Conservation (phyloP, 1,140 invertebrate species). For the Lasaia peninsularis region DNA sequence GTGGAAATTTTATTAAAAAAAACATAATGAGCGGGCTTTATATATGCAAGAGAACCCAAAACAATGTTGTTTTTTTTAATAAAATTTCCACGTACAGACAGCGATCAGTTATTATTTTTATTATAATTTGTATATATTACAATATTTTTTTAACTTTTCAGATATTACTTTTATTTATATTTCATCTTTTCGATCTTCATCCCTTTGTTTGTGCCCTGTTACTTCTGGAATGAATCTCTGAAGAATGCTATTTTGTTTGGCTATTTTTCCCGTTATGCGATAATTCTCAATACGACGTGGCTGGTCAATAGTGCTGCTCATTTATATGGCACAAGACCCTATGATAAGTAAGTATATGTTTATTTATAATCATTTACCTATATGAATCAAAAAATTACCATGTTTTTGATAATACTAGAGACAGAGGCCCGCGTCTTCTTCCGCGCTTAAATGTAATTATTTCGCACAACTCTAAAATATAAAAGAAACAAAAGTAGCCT, state of each 20-base stretch:
- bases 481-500: too few relatives aligned
- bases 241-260: slow-evolving; percentile 76
- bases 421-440: too few relatives aligned
- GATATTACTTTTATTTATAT: slow-evolving; percentile 84
- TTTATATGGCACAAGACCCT: slow-evolving; percentile 68
- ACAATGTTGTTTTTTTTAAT: too few relatives aligned
- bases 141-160: slow-evolving; percentile 45
- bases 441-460: too few relatives aligned
- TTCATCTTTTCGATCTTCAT: slow-evolving; percentile 82
- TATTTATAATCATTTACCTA: background rate
- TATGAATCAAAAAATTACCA: too few relatives aligned
- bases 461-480: too few relatives aligned
- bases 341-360: slow-evolving; percentile 57
- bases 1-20: too few relatives aligned
- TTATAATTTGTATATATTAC: slow-evolving; percentile 14
- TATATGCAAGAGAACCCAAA: too few relatives aligned
- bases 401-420: too few relatives aligned
- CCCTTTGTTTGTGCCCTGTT: slow-evolving; percentile 83
- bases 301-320: slow-evolving; percentile 86
- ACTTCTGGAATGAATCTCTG: slow-evolving; percentile 83
- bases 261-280: slow-evolving; percentile 83
- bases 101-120: too few relatives aligned
- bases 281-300: slow-evolving; percentile 89
- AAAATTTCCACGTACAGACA: too few relatives aligned
- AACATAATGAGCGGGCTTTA: too few relatives aligned